Conservation (phyloP, 2,888 invertebrate species). For the Allophyes oxyacanthae region DNA sequence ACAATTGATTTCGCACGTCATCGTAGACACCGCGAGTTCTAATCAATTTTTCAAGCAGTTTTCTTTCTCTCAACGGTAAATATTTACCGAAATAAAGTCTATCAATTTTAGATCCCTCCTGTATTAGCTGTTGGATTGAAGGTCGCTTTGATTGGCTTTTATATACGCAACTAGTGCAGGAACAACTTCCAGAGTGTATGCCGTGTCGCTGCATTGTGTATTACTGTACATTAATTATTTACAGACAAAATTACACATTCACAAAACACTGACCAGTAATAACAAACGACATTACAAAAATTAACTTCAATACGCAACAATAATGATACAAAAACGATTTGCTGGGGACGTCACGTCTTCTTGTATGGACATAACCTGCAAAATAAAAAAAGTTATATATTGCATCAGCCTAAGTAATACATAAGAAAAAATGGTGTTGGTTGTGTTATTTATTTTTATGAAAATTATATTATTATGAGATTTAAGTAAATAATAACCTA, state of each 20-base stretch:
- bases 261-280: slow-evolving; percentile 18
- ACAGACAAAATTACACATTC: slow-evolving; percentile 18
- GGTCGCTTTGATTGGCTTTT: slow-evolving; percentile 42
- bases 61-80: slow-evolving; percentile 67
- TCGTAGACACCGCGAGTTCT: slow-evolving; percentile 70
- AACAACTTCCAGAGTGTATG: slow-evolving; percentile 50
- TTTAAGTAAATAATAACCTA: too few relatives aligned
- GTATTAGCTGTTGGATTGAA: slow-evolving; percentile 42
- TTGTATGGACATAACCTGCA: slow-evolving; percentile 35
- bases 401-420: background rate
- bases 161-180: slow-evolving; percentile 61
- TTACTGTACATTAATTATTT: slow-evolving; percentile 17
- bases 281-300: slow-evolving; percentile 37
- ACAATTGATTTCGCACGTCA: slow-evolving; percentile 63
- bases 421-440: too few relatives aligned
- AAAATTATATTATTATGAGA: too few relatives aligned
- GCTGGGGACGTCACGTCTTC: slow-evolving; percentile 22
- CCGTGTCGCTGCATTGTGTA: slow-evolving; percentile 34
- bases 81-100: slow-evolving; percentile 65
- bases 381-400: slow-evolving; percentile 7
- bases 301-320: slow-evolving; percentile 25
- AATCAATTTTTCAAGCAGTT: slow-evolving; percentile 67
- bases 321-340: slow-evolving; percentile 24
- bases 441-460: too few relatives aligned
- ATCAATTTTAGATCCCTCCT: slow-evolving; percentile 59